Conservation (phyloP, 2,797 vertebrate genomes). For the Darevskia mixta region DNA sequence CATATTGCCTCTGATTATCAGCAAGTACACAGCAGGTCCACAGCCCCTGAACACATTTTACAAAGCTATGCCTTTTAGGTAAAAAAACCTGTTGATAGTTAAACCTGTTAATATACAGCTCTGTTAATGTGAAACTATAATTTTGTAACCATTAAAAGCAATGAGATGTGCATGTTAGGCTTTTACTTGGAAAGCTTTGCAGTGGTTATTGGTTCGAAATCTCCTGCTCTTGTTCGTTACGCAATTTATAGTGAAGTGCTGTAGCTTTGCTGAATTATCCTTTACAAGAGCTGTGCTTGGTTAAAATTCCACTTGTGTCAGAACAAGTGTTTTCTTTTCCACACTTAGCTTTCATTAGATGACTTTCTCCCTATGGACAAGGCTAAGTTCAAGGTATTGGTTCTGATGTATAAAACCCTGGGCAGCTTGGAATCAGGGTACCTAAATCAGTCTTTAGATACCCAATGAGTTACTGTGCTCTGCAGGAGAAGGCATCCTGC, state of each 20-base stretch:
- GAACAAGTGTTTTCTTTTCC: neutral
- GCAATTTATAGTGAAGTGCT: neutral
- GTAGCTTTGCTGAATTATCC: neutral
- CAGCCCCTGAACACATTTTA: slow-evolving; percentile 93
- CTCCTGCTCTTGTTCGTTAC: neutral
- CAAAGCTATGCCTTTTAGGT: slow-evolving; percentile 98
- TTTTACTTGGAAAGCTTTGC: neutral
- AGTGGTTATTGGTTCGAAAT: neutral
- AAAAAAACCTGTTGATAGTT: neutral
- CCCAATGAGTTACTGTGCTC: too few species aligned
- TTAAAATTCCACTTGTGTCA: neutral
- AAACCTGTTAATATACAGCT: neutral
- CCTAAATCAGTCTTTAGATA: too few species aligned
- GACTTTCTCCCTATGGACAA: too few species aligned
- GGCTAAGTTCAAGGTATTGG: too few species aligned
- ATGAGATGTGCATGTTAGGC: neutral
- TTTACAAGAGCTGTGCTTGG: neutral
- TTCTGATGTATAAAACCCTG: too few species aligned
- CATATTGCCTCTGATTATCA: slow-evolving; percentile 93
- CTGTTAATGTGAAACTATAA: neutral
- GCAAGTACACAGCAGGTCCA: slow-evolving; percentile 96
- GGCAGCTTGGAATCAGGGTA: too few species aligned
- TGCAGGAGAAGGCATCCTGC: too few species aligned
- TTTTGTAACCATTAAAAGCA: neutral
- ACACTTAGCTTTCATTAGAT: neutral